These are phyloP conservation scores for Loxodonta africana DNA, from an alignment of 2,113 vertebrate species.

Conservation along the genomic window DNA sequence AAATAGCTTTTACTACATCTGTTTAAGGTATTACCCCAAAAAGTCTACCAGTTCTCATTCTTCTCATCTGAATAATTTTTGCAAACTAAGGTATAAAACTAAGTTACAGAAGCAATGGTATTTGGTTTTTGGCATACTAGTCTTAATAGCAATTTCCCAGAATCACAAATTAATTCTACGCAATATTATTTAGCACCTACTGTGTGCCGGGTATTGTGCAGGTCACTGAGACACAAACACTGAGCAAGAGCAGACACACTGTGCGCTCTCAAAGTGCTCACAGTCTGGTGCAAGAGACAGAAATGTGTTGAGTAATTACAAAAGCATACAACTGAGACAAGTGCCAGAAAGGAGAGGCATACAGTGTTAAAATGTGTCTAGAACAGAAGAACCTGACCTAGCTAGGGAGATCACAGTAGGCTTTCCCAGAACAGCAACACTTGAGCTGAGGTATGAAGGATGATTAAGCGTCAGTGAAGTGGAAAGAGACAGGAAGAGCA, in stretches of 20 bases:
- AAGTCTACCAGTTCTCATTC: neutral
- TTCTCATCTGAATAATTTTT: neutral
- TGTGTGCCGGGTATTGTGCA: neutral
- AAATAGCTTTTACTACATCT: neutral
- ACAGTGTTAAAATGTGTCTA: neutral
- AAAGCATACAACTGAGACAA: neutral
- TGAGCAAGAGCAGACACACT: neutral
- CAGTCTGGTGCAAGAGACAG: neutral
- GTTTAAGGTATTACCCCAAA: neutral
- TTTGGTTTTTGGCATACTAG: neutral
- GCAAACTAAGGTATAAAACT: neutral
- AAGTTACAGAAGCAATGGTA: neutral
- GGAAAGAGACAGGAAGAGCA: neutral
- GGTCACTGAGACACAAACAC: neutral
- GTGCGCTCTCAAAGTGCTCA: neutral
- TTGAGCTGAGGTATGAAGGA: neutral
- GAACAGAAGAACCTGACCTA: fast-evolving
- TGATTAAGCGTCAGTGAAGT: neutral
- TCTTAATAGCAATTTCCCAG: neutral
- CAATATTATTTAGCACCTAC: neutral
- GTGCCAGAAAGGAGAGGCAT: neutral
- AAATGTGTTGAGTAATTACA: neutral
- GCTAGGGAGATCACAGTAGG: neutral
- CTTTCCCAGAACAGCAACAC: neutral
- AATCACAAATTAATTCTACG: neutral